phyloP scores from a whole-genome alignment of 1,140 invertebrate species.

The Drosophila serrata region DNA sequence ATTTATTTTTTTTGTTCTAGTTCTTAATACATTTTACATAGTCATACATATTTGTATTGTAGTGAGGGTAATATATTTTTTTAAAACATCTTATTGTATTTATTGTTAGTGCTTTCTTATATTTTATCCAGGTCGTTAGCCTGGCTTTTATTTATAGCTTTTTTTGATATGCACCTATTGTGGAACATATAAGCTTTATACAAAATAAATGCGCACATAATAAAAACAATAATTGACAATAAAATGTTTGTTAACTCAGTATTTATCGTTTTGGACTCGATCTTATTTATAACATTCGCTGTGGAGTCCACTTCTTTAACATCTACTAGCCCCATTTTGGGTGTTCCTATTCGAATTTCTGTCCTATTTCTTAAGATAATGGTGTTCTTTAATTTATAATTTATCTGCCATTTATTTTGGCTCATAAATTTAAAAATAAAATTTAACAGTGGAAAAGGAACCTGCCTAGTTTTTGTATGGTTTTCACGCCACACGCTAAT shows the following conservation, averaged over 20 bases:
- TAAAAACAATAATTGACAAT: not conserved
- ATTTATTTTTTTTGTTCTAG: too few relatives aligned
- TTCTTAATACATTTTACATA: too few relatives aligned
- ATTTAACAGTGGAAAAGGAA: too few relatives aligned
- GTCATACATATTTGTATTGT: too few relatives aligned
- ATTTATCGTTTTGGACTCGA: slow-evolving; percentile 4
- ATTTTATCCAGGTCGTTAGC: too few relatives aligned
- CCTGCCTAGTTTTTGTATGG: not conserved
- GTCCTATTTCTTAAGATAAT: not conserved
- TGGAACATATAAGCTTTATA: too few relatives aligned
- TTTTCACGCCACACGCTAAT: not conserved
- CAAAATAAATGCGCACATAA: not conserved
- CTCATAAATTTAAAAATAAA: not conserved
- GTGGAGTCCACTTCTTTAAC: slow-evolving; percentile 3
- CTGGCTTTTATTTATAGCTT: too few relatives aligned
- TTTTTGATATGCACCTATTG: too few relatives aligned
- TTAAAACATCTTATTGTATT: too few relatives aligned
- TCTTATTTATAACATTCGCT: slow-evolving; percentile 5
- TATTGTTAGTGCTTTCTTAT: too few relatives aligned
- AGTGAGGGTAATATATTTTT: too few relatives aligned
- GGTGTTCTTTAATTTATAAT: not conserved
- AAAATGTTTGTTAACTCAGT: not conserved
- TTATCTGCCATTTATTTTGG: not conserved
- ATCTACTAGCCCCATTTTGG: not conserved
- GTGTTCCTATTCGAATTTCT: not conserved